Evolutionary conservation across 2,113 vertebrate genomes (phyloP).

Genomic region (Oreochromis aureus): DNA sequence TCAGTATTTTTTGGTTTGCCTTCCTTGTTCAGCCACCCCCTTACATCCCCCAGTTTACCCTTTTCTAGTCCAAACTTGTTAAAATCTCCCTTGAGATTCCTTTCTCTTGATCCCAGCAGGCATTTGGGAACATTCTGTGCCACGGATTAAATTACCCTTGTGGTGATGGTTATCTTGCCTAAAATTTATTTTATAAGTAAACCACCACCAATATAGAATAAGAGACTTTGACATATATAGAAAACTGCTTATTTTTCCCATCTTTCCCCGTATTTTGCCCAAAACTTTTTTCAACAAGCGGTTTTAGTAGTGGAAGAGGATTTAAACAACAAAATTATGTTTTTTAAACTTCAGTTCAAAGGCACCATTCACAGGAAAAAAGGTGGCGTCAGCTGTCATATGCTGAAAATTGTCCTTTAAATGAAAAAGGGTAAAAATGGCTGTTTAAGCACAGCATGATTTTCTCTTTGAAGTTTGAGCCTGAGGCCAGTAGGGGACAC

Average conservation of each 20-base stretch:
- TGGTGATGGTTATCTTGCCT: neutral
- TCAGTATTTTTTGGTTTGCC: neutral
- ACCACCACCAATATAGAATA: neutral
- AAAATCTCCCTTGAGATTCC: conserved; percentile 34
- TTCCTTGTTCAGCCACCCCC: neutral
- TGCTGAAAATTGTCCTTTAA: neutral
- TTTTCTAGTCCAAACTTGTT: conserved; percentile 32
- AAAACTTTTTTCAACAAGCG: fast-evolving
- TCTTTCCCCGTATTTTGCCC: neutral
- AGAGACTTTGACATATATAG: neutral
- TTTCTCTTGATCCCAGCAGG: conserved; percentile 15
- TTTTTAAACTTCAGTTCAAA: neutral
- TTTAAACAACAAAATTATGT: neutral
- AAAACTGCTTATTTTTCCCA: neutral
- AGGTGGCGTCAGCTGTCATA: neutral
- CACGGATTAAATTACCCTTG: neutral
- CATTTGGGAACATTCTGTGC: conserved; percentile 40
- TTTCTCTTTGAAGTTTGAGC: conserved; percentile 29
- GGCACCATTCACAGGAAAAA: neutral
- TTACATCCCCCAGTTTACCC: neutral
- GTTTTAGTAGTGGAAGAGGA: neutral
- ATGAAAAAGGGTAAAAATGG: neutral
- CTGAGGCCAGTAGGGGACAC: conserved; percentile 60
- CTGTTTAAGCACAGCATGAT: conserved; percentile 33
- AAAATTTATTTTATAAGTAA: neutral